Base-by-base conservation (phyloP, 2,113 vertebrate species). In the Dendrocopos noguchii region DNA sequence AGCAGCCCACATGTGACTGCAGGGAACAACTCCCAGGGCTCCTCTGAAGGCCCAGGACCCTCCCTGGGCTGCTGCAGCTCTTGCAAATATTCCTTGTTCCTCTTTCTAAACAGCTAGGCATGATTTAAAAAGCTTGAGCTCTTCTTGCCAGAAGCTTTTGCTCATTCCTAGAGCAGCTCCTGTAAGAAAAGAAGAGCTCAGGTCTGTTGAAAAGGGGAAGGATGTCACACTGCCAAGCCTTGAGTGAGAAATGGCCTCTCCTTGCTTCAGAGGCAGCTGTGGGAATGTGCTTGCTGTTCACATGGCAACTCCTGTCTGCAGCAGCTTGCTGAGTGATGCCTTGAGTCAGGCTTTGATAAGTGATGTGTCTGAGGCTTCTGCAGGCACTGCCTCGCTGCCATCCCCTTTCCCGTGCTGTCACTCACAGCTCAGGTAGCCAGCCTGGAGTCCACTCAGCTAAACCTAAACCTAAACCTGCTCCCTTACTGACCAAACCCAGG, bases 271-370 rank as follows among this genome's bases (percentile, higher is more conserved):
- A 93, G 56, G 68, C 65, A 90, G 36, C 71, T 88, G 47, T 4
- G 78, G 93, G 94, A 95, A 96, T 88, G 77, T 86, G 57, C 91
- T 92, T 78, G 86, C 42, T 60, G 34, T 91, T 87, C 70, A 84
- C 74, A 59, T 44, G 79, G 60, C 65, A 93, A 82, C 60, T 72
- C n/a, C 22, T 0, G 50, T 91, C 70, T 91, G 87, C 4, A 93
- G 73, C 44, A 91, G 81, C 87, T 90, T 87, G 86, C 84, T 81
- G 91, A 96, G 87, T 9, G 66, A 86, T 64, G 61, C 42, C 68
- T 88, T 93, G 61, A 75, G 77, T 88, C 84, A 87, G 0, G 2
- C 36, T 25, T n/a, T 67, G 80, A 92, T 95, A 44, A 87, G 66
- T 5, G 61, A 60, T 12, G 28, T 16, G 89, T 87, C 74, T 86